A percentile compares a stretch with the other conserved stretches of the same genome.
These are phyloP conservation scores for Sarcophaga rosellei DNA, from an alignment of 2,888 invertebrate genomes.

Conservation along the genomic window DNA sequence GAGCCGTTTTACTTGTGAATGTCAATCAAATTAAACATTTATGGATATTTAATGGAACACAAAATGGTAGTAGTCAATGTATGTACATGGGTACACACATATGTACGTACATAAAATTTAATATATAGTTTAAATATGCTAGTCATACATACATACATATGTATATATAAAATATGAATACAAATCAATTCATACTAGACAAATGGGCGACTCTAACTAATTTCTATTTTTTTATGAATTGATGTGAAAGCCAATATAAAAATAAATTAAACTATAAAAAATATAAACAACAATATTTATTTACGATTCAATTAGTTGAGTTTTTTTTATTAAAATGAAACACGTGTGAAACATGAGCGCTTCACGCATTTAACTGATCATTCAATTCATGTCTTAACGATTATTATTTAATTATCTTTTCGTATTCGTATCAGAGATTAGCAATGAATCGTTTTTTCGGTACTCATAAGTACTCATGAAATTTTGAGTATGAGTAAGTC, in stretches of 20 bases:
- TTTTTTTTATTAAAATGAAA: background rate
- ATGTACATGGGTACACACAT: background rate
- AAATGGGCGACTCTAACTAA: conserved; percentile 53
- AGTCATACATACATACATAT: background rate
- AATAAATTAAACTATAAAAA: background rate
- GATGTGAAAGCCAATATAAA: conserved; percentile 37
- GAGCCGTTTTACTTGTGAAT: too few species aligned
- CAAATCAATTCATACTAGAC: conserved; percentile 57
- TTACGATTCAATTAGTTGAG: conserved; percentile 7
- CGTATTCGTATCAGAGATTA: too few species aligned
- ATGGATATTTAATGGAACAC: too few species aligned
- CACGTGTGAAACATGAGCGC: background rate
- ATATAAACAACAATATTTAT: conserved; percentile 30
- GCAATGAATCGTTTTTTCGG: too few species aligned
- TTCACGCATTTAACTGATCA: too few species aligned
- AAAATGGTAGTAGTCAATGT: background rate
- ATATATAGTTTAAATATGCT: background rate
- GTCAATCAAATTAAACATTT: too few species aligned
- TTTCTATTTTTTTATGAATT: conserved; percentile 17
- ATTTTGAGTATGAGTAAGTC: too few species aligned
- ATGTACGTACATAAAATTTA: background rate
- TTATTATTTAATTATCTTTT: too few species aligned
- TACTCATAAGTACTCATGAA: too few species aligned
- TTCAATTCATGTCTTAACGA: too few species aligned
- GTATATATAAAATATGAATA: background rate